Base-by-base conservation (phyloP, 1,140 invertebrate genomes). In the Meloidogyne exigua region DNA sequence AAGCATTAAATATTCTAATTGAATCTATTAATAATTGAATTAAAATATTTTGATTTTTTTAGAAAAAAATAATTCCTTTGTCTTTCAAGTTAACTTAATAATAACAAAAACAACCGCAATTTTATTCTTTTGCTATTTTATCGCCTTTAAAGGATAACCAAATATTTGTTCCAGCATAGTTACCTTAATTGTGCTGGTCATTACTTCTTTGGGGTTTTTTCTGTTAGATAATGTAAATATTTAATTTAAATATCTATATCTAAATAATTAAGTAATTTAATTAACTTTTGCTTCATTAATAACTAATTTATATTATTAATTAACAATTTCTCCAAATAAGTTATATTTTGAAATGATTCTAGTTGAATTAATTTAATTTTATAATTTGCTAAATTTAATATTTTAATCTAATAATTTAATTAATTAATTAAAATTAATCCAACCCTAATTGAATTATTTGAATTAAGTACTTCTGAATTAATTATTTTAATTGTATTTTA, bases 401-500 rank as follows among this genome's bases (percentile, higher is more conserved):
- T 57, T 57, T 57, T 57, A 9, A 42, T 42, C 66, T 68, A 42
- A 68, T 25, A 26, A 26, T 15, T 26, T 7, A 11, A 66, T 66
- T 66, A 32, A 32, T 3, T 32, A 12, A 12, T 26, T 26, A n/a
- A 66, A 28, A 21, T 21, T 21, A 72, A 25, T 25, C 26, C 39
- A 12, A 79, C 76, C 67, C 70, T 68, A 67, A 76, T 72, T 9
- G 68, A 49, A 66, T 32, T 80, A 25, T 10, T 82, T 12, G 71
- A 81, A 44, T 78, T 80, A 49, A 81, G 82, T 36, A 64, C 82
- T 74, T 81, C 82, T 42, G 77, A 81, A 39, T 79, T 68, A n/a
- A 81, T 65, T 21, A 57, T 49, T 18, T 69, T 15, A 25, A 81
- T 36, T 26, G 28, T 71, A 71, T 57, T 28, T 44, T 68, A 13